phyloP scores from a whole-genome alignment of 1,140 invertebrate species.

The Onthophagus taurus region DNA sequence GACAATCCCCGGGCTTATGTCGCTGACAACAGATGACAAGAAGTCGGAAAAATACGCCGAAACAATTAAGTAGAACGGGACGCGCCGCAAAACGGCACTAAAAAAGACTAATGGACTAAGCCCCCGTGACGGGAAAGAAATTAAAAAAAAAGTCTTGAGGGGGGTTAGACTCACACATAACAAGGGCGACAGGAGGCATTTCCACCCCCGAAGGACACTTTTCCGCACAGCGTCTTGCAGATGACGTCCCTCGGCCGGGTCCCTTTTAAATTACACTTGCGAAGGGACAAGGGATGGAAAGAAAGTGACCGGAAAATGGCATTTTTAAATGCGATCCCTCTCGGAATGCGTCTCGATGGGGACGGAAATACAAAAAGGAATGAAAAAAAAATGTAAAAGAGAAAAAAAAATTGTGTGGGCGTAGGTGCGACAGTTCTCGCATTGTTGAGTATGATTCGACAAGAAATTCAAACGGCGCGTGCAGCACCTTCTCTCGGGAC shows the following conservation, averaged over 20 bases:
- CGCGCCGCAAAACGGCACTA: slow-evolving; percentile 27
- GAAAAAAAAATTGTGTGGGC: no score
- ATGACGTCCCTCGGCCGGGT: slow-evolving; percentile 26
- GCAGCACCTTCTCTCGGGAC: slow-evolving; percentile 15
- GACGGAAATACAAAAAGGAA: no score
- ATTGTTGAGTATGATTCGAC: slow-evolving; percentile 1
- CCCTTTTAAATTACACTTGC: slow-evolving; percentile 32
- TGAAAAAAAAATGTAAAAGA: no score
- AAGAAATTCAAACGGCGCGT: slow-evolving; percentile 9
- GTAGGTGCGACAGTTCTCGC: no score
- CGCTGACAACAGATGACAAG: slow-evolving; percentile 10
- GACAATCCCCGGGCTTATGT: neutral
- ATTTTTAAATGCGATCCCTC: slow-evolving; percentile 33
- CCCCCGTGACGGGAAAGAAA: slow-evolving; percentile 28
- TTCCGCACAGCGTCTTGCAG: slow-evolving; percentile 19
- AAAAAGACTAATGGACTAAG: slow-evolving; percentile 17
- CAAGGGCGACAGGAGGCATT: slow-evolving; percentile 12
- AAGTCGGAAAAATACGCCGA: slow-evolving; percentile 21
- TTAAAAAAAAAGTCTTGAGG: slow-evolving; percentile 32
- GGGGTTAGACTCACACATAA: slow-evolving; percentile 17
- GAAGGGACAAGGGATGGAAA: slow-evolving; percentile 22
- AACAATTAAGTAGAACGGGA: slow-evolving; percentile 30
- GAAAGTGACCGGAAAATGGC: slow-evolving; percentile 37
- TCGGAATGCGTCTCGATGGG: no score
- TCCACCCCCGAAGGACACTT: slow-evolving; percentile 8